These are phyloP conservation scores for Equus quagga DNA, from an alignment of 2,113 vertebrate species.

Conservation along the genomic window DNA sequence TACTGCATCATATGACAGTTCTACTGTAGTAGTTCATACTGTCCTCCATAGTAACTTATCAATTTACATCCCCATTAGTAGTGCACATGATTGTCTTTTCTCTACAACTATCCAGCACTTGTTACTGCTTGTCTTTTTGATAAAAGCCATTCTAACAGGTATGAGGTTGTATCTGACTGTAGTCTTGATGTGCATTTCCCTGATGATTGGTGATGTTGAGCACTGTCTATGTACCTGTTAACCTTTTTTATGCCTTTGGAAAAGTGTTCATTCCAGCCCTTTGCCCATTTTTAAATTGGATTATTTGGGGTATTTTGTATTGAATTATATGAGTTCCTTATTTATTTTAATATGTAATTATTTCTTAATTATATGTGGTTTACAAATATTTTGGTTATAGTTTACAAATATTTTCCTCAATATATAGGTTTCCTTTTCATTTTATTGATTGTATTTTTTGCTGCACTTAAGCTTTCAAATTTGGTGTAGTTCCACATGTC, in stretches of 20 bases:
- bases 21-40: no score
- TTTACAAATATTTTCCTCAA: no score
- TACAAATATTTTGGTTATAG: neutral
- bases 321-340: neutral
- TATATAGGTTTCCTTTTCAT: no score
- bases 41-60: no score
- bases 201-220: neutral
- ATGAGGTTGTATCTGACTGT: neutral
- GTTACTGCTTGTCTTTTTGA: no score
- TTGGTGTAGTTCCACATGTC: no score
- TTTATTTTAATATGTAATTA: no score
- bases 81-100: no score
- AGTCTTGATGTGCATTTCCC: neutral
- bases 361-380: neutral
- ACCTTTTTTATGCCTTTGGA: neutral
- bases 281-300: neutral
- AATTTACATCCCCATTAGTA: no score
- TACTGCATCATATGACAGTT: no score
- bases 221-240: neutral
- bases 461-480: no score
- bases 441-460: no score
- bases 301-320: neutral
- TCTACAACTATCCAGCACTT: neutral
- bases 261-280: neutral
- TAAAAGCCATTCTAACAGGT: neutral